Base-by-base conservation (phyloP, 2,797 vertebrate genomes). In the Threskiornis aethiopicus region DNA sequence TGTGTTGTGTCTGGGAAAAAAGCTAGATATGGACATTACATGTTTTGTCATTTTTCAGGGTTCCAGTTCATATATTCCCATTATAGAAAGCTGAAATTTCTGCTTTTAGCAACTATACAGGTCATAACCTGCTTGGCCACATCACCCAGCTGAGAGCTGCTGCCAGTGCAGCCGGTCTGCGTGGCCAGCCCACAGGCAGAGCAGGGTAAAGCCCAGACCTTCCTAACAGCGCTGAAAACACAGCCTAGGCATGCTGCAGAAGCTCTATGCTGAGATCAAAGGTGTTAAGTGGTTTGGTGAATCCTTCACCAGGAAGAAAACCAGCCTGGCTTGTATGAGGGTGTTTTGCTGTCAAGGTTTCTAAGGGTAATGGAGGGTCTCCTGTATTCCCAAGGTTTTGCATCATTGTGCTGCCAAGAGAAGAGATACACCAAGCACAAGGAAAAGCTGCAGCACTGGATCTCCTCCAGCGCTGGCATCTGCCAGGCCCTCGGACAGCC, bases 171-270 rank as follows among this genome's bases (percentile, higher is more conserved):
- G 26, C 19, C 14, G 8, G 9, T 25, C 8, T 17, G 62, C 5
- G 1, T 2, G 2, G 3, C 12, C 46, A 44, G 39, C 44, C 37
- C 42, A 16, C 31, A 39, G 42, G 52, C 55, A 73, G 41, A 21
- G 4, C 7, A 22, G 18, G 17, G 33, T 28, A 39, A 54, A 62
- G 14, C 46, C 44, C 67, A 21, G 65, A 11, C 2, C 26, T 58
- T 33, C 61, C 26, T 6, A 5, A 6, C 19, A 35, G 2, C 17
- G 0, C 42, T 5, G 37, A 15, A 17, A 26, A 17, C 64, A 2
- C 33, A 58, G 42, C 67, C 54, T 21, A 13, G n/a, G 29, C 28
- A 18, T 1, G 6, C 10, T 44, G n/a, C 35, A 76, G 76, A 13
- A 49, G 24, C 21, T 67, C 49, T 13, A 2, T 3, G 0, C 26